phyloP scores from a whole-genome alignment of 2,797 vertebrate genomes.

The Thaleichthys pacificus region DNA sequence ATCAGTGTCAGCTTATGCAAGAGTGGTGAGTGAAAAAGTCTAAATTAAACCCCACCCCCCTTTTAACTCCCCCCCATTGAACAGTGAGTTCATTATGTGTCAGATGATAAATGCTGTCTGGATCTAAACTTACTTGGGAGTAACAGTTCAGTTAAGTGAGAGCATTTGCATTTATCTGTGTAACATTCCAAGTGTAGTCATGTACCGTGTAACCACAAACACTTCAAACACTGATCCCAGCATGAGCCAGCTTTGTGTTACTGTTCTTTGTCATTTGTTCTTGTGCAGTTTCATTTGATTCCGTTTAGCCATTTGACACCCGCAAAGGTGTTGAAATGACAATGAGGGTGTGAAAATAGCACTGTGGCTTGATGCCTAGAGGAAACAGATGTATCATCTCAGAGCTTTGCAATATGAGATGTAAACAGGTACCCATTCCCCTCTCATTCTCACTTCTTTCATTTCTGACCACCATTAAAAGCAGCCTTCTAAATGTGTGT shows the following conservation, averaged over 20 bases:
- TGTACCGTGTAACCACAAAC: not conserved
- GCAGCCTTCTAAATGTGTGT: not conserved
- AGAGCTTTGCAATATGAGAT: not conserved
- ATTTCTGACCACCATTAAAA: conserved; percentile 56
- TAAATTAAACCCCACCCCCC: conserved; percentile 20
- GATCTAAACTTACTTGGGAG: too few relatives aligned
- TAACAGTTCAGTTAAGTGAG: not conserved
- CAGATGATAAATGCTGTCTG: too few relatives aligned
- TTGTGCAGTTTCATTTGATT: too few relatives aligned
- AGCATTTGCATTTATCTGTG: not conserved
- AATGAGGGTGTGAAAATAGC: not conserved
- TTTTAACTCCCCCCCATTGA: not conserved
- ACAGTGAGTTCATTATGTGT: conserved; percentile 1
- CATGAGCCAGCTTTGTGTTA: too few relatives aligned
- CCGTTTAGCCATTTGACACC: not conserved
- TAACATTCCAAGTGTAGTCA: not conserved
- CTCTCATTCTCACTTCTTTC: not conserved
- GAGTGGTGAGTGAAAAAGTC: conserved; percentile 23
- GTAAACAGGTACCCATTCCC: conserved; percentile 34
- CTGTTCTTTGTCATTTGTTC: too few relatives aligned
- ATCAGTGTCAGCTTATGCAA: conserved; percentile 35
- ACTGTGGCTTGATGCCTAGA: not conserved
- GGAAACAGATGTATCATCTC: not conserved
- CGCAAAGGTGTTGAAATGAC: not conserved
- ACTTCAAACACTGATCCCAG: not conserved